These are phyloP conservation scores for Nemoura dubitans DNA, from an alignment of 2,888 invertebrate genomes.

Conservation along the genomic window DNA sequence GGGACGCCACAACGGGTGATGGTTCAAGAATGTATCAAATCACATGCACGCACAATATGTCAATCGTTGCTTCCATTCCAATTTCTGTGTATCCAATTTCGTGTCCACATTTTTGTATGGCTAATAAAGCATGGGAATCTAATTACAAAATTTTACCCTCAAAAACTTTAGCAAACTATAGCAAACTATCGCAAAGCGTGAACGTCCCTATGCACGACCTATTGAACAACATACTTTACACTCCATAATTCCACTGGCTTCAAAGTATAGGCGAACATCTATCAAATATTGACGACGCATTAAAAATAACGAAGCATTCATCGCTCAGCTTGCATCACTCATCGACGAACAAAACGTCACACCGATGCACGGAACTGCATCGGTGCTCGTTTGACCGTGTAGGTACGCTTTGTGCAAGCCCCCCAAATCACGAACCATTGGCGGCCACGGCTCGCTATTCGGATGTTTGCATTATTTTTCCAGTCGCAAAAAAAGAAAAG, in stretches of 20 bases:
- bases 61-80: not conserved
- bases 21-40: slow-evolving; percentile 1
- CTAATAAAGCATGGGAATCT: not conserved
- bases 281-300: slow-evolving; percentile 25
- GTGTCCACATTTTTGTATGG: not conserved
- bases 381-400: slow-evolving; percentile 8
- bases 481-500: not conserved
- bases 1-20: not conserved
- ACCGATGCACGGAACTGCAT: not conserved
- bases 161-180: not conserved
- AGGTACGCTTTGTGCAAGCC: not conserved
- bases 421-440: slow-evolving; percentile 12
- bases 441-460: not conserved
- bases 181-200: no score
- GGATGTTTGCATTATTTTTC: not conserved
- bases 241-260: not conserved
- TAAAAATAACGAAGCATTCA: slow-evolving; percentile 35
- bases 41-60: not conserved
- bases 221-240: not conserved
- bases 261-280: not conserved
- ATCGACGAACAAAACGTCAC: not conserved
- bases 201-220: no score
- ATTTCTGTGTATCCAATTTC: not conserved
- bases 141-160: not conserved
- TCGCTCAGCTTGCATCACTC: slow-evolving; percentile 10